Percentiles rank a stretch among this genome's conserved stretches.
phyloP scores from a whole-genome alignment of 1,140 invertebrate genomes.

The Drosophila sp. region DNA sequence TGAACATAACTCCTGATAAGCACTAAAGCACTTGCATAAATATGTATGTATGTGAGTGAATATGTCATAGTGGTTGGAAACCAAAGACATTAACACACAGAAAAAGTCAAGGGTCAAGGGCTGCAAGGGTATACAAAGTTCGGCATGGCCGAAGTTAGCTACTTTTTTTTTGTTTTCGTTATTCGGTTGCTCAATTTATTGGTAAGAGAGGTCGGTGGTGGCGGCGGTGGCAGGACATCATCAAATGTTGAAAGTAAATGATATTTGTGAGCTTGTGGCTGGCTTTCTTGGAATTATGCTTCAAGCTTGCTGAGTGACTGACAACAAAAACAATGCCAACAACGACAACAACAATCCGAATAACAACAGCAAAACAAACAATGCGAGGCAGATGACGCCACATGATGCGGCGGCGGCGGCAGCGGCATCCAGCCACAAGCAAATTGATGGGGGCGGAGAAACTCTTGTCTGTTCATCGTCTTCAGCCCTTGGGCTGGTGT shows the following conservation, averaged over 20 bases:
- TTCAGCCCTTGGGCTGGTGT: neutral
- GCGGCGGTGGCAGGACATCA: slow-evolving; percentile 8
- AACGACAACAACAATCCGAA: slow-evolving; percentile 51
- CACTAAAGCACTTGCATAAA: too few relatives aligned
- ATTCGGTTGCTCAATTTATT: slow-evolving; percentile 41
- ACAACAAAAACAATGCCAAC: slow-evolving; percentile 38
- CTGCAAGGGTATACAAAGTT: too few relatives aligned
- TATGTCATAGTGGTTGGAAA: too few relatives aligned
- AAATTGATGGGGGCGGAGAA: neutral
- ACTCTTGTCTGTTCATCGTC: neutral
- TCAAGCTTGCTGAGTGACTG: slow-evolving; percentile 55
- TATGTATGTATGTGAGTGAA: too few relatives aligned
- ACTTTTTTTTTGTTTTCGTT: slow-evolving; percentile 9
- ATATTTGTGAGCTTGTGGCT: slow-evolving; percentile 54
- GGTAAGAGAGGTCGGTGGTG: slow-evolving; percentile 3
- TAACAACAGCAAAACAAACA: slow-evolving; percentile 54
- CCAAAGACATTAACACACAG: too few relatives aligned
- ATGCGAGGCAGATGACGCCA: slow-evolving; percentile 36
- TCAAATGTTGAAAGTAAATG: slow-evolving; percentile 52
- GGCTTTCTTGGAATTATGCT: slow-evolving; percentile 45
- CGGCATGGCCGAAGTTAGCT: neutral
- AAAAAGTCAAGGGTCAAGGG: too few relatives aligned
- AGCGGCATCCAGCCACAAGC: slow-evolving; percentile 3
- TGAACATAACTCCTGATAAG: too few relatives aligned
- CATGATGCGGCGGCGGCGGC: slow-evolving; percentile 25